Evolutionary conservation across 2,113 vertebrate genomes (phyloP).

Genomic region (Perccottus glenii): DNA sequence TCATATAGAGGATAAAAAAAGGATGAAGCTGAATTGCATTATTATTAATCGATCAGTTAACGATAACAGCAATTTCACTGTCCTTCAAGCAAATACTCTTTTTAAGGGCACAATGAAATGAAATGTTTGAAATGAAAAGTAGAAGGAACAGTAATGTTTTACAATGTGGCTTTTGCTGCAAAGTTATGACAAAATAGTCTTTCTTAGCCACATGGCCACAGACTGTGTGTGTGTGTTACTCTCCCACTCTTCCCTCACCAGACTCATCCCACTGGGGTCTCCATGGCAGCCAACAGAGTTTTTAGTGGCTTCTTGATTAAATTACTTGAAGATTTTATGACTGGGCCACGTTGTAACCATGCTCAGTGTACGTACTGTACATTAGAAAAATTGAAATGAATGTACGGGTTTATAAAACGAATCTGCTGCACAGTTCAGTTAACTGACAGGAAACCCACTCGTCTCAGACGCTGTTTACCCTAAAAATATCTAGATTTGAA

Average conservation of each 20-base stretch:
- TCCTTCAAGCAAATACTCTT: no score
- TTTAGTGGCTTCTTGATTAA: conserved; percentile 27
- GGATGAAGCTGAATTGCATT: no score
- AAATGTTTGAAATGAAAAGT: no score
- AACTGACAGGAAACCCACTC: conserved; percentile 72
- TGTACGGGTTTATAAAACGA: background rate
- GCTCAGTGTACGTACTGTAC: no score
- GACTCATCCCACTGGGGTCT: conserved; percentile 41
- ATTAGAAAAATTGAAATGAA: no score
- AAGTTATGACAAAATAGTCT: background rate
- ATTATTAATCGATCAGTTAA: no score
- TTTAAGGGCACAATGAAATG: no score
- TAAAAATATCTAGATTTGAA: conserved; percentile 14
- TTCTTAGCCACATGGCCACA: conserved; percentile 4
- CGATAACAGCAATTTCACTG: no score
- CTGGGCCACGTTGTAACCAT: no score
- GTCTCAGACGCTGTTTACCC: background rate
- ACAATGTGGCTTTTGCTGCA: background rate
- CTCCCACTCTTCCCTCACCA: conserved; percentile 1
- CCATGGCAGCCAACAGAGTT: conserved; percentile 46
- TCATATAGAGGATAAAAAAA: no score
- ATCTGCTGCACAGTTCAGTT: conserved; percentile 14
- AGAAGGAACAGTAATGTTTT: no score
- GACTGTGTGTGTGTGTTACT: conserved; percentile 10
- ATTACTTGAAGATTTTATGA: background rate